Evolutionary conservation across 2,888 invertebrate genomes (phyloP).

Genomic region (Lacanobia oleracea): DNA sequence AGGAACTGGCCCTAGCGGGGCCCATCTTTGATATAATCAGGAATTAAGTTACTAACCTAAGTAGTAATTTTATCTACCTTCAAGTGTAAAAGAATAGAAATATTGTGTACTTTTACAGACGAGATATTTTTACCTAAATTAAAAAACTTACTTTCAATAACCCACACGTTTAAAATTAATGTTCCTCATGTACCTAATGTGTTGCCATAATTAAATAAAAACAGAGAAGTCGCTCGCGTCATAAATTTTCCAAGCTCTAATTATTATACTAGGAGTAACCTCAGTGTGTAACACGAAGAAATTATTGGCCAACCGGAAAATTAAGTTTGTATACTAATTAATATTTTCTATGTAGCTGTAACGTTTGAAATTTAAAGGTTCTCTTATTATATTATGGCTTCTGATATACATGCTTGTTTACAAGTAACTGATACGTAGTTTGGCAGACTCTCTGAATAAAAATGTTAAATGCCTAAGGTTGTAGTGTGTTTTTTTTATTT

Average conservation of each 20-base stretch:
- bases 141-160: conserved; percentile 1
- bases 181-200: neutral
- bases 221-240: conserved; percentile 22
- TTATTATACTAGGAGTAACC: conserved; percentile 20
- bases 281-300: conserved; percentile 15
- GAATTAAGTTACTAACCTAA: too few relatives aligned
- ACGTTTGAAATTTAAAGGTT: neutral
- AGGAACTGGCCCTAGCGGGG: too few relatives aligned
- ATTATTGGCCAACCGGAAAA: conserved; percentile 31
- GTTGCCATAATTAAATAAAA: conserved; percentile 33
- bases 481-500: too few relatives aligned
- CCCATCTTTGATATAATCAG: too few relatives aligned
- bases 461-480: neutral
- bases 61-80: neutral
- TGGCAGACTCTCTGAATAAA: neutral
- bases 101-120: neutral
- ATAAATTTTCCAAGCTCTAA: conserved; percentile 23
- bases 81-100: neutral
- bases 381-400: neutral
- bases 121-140: neutral
- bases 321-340: conserved; percentile 14
- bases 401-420: neutral
- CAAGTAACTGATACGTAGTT: neutral
- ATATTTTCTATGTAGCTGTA: conserved; percentile 4
- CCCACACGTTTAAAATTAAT: conserved; percentile 1